Percentiles rank a stretch among this genome's conserved stretches.
Evolutionary conservation across 2,797 vertebrate species (phyloP).

Genomic region (Acanthurus tractus): DNA sequence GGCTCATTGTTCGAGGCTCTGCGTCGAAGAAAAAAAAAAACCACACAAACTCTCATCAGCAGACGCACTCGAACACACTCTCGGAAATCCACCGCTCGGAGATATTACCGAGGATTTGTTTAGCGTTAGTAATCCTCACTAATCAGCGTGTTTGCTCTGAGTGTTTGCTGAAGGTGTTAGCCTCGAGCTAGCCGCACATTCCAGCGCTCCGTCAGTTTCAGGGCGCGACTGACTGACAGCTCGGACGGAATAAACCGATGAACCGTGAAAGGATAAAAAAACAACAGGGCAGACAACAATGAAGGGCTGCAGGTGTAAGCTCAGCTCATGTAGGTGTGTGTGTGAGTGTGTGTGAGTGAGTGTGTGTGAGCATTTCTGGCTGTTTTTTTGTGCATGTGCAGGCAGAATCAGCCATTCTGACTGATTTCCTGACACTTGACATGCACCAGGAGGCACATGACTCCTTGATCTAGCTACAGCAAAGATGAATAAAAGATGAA

Average conservation of each 20-base stretch:
- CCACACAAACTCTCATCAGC: not conserved
- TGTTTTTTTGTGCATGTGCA: slow-evolving; percentile 50
- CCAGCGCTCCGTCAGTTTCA: slow-evolving; percentile 49
- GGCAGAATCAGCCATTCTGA: slow-evolving; percentile 74
- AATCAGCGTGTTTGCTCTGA: slow-evolving; percentile 80
- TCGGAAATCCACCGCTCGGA: slow-evolving; percentile 37
- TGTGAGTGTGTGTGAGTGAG: slow-evolving; percentile 27
- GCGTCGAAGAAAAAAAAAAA: too few relatives aligned
- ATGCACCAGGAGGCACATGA: slow-evolving; percentile 77
- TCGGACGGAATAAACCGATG: slow-evolving; percentile 38
- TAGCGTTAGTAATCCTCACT: slow-evolving; percentile 74
- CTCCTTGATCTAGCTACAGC: slow-evolving; percentile 83
- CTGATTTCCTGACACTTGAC: slow-evolving; percentile 83
- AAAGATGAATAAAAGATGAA: slow-evolving; percentile 85
- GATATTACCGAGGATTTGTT: slow-evolving; percentile 66
- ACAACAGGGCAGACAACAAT: slow-evolving; percentile 51
- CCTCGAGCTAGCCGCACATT: slow-evolving; percentile 51
- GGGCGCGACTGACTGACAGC: slow-evolving; percentile 58
- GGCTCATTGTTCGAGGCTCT: too few relatives aligned
- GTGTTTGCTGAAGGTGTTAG: slow-evolving; percentile 84
- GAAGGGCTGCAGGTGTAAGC: slow-evolving; percentile 55
- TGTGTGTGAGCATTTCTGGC: slow-evolving; percentile 12
- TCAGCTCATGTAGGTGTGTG: slow-evolving; percentile 4
- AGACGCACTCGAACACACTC: slow-evolving; percentile 2
- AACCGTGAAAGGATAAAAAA: slow-evolving; percentile 48